These are phyloP conservation scores for Pipa parva DNA, from an alignment of 2,113 vertebrate genomes.

Conservation along the genomic window DNA sequence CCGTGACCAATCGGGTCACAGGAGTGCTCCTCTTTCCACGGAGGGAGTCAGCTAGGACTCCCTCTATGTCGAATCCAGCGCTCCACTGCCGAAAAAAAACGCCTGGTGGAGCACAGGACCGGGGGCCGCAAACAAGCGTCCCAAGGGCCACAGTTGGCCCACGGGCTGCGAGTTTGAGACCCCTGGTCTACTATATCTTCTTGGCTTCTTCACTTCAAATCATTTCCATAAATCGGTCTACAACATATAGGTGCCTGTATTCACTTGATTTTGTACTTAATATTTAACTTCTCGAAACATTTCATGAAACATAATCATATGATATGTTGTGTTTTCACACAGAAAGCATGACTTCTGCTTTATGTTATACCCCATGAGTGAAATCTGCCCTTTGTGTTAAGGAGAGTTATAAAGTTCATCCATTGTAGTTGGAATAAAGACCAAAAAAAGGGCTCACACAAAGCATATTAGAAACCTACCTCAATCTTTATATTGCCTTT, in stretches of 20 bases:
- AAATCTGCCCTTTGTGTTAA: constrained; percentile 24
- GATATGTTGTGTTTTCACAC: constrained; percentile 28
- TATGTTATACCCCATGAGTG: constrained; percentile 13
- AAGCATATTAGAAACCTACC: constrained; percentile 26
- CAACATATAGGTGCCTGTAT: constrained; percentile 7
- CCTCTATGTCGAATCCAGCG: no score
- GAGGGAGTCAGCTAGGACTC: no score
- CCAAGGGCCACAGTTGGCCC: no score
- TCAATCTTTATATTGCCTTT: constrained; percentile 35
- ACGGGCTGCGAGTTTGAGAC: no score
- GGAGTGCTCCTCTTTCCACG: no score
- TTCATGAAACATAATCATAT: constrained; percentile 18
- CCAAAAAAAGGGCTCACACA: constrained; percentile 15
- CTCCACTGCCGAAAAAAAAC: no score
- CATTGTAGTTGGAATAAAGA: constrained; percentile 35
- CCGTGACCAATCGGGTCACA: no score
- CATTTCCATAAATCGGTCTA: neutral
- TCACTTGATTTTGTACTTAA: constrained; percentile 19
- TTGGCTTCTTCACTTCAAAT: no score
- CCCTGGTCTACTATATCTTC: no score
- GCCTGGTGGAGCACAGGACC: no score
- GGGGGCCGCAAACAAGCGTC: no score
- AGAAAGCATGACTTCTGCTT: constrained; percentile 12
- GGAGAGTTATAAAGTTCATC: constrained; percentile 36
- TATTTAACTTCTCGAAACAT: constrained; percentile 32